These are phyloP conservation scores for Trachelus iudaicus DNA, from an alignment of 2,888 invertebrate species.

Conservation along the genomic window DNA sequence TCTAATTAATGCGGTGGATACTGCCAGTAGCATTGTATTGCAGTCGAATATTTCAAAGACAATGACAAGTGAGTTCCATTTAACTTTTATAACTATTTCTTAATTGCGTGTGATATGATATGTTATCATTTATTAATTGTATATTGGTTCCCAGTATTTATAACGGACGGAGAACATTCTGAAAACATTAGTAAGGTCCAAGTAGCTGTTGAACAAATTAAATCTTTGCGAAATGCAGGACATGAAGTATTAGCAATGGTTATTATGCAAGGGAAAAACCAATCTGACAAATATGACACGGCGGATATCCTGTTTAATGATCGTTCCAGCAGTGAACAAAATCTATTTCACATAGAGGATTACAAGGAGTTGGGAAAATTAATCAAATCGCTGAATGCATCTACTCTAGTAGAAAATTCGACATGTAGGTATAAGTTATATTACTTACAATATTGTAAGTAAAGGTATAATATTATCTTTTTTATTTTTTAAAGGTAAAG, in stretches of 20 bases:
- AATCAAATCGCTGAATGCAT: constrained; percentile 2
- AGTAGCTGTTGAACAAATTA: not conserved
- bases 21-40: constrained; percentile 7
- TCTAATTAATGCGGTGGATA: constrained; percentile 7
- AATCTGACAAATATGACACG: not conserved
- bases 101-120: too few species aligned
- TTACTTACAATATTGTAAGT: not conserved
- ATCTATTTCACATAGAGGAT: constrained; percentile 4
- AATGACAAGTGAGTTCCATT: too few species aligned
- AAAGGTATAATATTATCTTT: not conserved
- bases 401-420: not conserved
- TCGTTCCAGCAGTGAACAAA: not conserved
- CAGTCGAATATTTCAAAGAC: constrained; percentile 5
- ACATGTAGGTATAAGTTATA: constrained; percentile 1
- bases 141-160: constrained; percentile 10
- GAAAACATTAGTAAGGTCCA: not conserved
- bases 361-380: constrained; percentile 4
- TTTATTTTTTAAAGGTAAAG: constrained; percentile 6
- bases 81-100: too few species aligned
- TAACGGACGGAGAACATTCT: constrained; percentile 13
- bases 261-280: not conserved
- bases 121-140: too few species aligned
- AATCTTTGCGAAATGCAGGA: constrained; percentile 1
- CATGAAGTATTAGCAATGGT: constrained; percentile 2
- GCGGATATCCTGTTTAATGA: not conserved